Percentiles rank a stretch among this genome's conserved stretches.
These are phyloP conservation scores for Vidua macroura DNA, from an alignment of 2,113 vertebrate genomes.

Conservation along the genomic window DNA sequence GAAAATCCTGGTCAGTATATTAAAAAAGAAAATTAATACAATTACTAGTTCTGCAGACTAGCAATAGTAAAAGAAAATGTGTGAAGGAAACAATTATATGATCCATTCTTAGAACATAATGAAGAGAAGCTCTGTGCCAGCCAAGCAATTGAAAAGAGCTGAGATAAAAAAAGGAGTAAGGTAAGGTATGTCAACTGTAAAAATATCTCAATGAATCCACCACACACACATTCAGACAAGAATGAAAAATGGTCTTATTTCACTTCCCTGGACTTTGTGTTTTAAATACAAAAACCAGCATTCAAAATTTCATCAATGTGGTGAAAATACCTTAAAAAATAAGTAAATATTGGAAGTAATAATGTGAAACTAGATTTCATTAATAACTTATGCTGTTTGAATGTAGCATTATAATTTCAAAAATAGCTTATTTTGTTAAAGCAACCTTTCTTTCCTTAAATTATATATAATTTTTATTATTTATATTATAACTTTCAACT, in stretches of 20 bases:
- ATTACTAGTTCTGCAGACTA: background rate
- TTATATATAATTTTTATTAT: background rate
- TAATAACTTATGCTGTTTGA: slow-evolving; percentile 23
- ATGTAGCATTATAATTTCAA: slow-evolving; percentile 53
- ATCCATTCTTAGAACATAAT: background rate
- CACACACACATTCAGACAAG: background rate
- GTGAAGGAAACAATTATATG: background rate
- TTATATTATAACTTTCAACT: background rate
- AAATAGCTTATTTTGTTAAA: slow-evolving; percentile 8
- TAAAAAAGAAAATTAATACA: background rate
- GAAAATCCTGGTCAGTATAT: background rate
- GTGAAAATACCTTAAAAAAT: slow-evolving; percentile 18
- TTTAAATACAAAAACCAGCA: slow-evolving; percentile 42
- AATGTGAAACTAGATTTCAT: slow-evolving; percentile 22
- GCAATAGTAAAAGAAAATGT: background rate
- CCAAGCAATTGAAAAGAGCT: background rate
- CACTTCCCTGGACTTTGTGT: background rate
- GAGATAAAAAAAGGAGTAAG: background rate
- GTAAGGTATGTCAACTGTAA: background rate
- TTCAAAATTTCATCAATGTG: background rate
- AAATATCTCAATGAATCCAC: background rate
- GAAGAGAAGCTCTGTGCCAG: background rate
- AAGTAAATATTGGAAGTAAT: slow-evolving; percentile 18
- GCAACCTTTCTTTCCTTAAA: slow-evolving; percentile 23
- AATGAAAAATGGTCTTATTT: background rate